Conservation (phyloP, 1,140 invertebrate genomes). For the Nephotettix cincticeps region DNA sequence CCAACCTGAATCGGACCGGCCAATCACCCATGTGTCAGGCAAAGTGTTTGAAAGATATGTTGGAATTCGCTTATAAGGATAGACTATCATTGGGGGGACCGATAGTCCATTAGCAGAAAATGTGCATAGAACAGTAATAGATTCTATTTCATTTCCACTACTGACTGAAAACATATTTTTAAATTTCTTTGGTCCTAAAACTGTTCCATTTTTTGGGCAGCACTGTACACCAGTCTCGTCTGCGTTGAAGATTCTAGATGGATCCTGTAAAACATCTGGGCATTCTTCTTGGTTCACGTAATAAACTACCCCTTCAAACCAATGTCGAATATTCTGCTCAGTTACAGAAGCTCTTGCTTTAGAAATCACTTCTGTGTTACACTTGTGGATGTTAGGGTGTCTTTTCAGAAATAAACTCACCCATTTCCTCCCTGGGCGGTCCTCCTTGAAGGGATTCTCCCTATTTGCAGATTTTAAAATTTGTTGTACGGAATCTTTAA, state of each 20-base stretch:
- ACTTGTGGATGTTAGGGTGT: background rate
- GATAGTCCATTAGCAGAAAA: slow-evolving; percentile 39
- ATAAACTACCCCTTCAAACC: background rate
- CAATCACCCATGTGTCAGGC: slow-evolving; percentile 43
- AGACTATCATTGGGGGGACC: slow-evolving; percentile 46
- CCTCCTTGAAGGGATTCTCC: background rate
- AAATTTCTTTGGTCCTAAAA: slow-evolving; percentile 43
- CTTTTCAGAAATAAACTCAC: background rate
- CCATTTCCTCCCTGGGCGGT: background rate
- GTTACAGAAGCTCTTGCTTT: background rate
- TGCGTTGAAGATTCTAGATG: background rate
- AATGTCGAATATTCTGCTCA: background rate
- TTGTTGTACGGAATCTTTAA: too few relatives aligned
- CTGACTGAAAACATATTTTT: slow-evolving; percentile 44
- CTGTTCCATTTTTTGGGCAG: slow-evolving; percentile 7
- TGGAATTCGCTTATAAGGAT: slow-evolving; percentile 43
- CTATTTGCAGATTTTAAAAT: too few relatives aligned
- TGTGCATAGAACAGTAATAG: slow-evolving; percentile 43
- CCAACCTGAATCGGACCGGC: slow-evolving; percentile 44
- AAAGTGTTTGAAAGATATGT: slow-evolving; percentile 36
- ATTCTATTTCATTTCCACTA: slow-evolving; percentile 44
- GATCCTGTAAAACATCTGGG: background rate
- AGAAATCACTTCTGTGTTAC: background rate
- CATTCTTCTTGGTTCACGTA: background rate
- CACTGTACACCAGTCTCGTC: background rate